A percentile compares a stretch with the other conserved stretches of the same genome.
These are phyloP conservation scores for Chloropsis hardwickii DNA, from an alignment of 2,113 vertebrate species.

Conservation along the genomic window DNA sequence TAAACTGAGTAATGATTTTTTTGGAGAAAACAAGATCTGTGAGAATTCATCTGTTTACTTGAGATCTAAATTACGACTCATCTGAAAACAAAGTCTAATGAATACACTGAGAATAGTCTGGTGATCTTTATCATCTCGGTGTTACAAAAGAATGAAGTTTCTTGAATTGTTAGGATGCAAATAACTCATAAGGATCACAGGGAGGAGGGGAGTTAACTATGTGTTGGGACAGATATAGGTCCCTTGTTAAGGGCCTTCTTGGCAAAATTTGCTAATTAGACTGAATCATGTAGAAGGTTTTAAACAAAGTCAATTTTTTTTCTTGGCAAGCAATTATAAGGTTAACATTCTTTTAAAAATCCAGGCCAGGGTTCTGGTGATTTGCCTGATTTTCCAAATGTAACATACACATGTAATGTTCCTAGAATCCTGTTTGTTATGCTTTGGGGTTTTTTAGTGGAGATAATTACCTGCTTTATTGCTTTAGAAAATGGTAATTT, in stretches of 20 bases:
- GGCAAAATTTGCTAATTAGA: neutral
- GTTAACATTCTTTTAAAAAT: neutral
- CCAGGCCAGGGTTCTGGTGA: neutral
- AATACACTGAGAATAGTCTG: neutral
- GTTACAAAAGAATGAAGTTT: conserved; percentile 26
- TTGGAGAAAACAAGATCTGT: neutral
- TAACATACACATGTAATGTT: neutral
- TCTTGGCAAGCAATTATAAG: neutral
- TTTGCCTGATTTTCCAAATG: neutral
- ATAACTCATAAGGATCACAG: neutral
- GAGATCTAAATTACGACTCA: neutral
- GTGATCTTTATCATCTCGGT: neutral
- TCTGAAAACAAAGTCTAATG: neutral
- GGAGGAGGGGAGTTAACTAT: neutral
- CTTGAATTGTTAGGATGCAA: neutral
- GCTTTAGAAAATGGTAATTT: neutral
- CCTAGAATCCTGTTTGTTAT: neutral
- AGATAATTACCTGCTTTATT: neutral
- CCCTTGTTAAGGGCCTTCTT: neutral
- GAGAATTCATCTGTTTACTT: neutral
- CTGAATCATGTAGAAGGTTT: neutral
- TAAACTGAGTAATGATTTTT: neutral
- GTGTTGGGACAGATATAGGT: neutral
- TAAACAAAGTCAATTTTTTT: neutral
- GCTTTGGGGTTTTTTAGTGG: neutral